Evolutionary conservation across 2,113 vertebrate genomes (phyloP).

Genomic region (Cryptotis parvus): DNA sequence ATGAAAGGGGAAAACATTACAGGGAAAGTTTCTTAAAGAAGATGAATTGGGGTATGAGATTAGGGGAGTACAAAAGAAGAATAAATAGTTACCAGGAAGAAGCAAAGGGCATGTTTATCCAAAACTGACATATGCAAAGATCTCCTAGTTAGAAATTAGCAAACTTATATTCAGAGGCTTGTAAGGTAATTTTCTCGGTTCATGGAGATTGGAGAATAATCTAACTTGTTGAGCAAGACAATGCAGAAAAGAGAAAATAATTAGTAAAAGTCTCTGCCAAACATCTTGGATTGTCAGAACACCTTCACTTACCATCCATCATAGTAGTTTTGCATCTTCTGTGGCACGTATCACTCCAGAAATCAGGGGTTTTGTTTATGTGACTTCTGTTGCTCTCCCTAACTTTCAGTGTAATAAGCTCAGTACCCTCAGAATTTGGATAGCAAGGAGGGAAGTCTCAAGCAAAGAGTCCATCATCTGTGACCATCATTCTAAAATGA

Average conservation of each 20-base stretch:
- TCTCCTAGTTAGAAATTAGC: neutral
- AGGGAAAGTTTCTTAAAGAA: neutral
- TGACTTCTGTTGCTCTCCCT: neutral
- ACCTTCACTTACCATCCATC: neutral
- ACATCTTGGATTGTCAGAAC: neutral
- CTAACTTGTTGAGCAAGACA: neutral
- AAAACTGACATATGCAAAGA: neutral
- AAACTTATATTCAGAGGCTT: neutral
- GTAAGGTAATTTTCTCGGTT: neutral
- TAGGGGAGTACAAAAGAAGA: neutral
- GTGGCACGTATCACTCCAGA: neutral
- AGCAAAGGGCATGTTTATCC: neutral
- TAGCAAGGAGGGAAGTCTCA: neutral
- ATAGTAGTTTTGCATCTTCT: neutral
- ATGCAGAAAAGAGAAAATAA: neutral
- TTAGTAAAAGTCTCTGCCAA: neutral
- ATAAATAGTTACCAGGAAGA: conserved; percentile 33
- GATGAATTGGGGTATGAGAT: neutral
- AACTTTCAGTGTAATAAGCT: neutral
- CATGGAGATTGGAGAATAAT: neutral
- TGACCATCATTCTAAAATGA: no score
- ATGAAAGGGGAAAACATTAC: neutral
- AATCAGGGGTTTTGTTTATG: neutral
- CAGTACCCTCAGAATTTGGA: neutral
- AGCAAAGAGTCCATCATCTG: no score